Evolutionary conservation across 1,140 invertebrate species (phyloP), one percentile per base, ranked within the genome.

Genomic region (Zaprionus lachaisei): DNA sequence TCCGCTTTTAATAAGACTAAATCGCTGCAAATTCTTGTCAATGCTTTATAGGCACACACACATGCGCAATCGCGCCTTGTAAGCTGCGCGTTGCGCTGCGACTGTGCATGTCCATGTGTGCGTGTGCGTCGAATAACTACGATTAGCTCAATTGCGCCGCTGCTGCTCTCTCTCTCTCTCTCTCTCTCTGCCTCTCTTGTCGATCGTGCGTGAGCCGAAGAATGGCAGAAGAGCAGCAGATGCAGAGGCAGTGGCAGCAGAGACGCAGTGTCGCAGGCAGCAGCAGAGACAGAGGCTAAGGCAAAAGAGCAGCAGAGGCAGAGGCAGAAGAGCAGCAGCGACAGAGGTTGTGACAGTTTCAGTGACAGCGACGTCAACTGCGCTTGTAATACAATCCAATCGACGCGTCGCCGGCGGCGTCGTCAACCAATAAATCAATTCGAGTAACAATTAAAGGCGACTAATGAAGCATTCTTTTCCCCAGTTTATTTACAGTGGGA

Each of bases 21-120:
- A 73, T 74, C 85, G 81, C 81, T 81, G 78, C 79, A 79, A 90
- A 84, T 90, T 81, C 85, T 73, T 90, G 67, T 62, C 68, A 69
- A 31, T 72, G 68, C 77, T 89, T 90, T 89, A 89, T 89, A 89
- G 57, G 63, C 75, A 84, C 84, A 69, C 75, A 81, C 56, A 78
- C 81, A 64, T 47, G 41, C 68, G 49, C n/a, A 31, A 54, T 63
- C 41, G 17, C 9, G 11, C 55, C 41, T 17, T 71, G 38, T 15
- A 71, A 49, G 49, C 49, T 51, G 4, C 15, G 38, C 15, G 38
- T 14, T 41, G 47, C 47, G 41, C 20, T 24, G 47, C 11, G 20
- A 4, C 28, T 24, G 22, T 44, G 5, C 11, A 14, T 54, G 24
- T 41, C 20, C 20, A 34, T 26, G 11, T 66, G 17, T 22, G 7